These are phyloP conservation scores for Diglossa cyanea DNA, from an alignment of 2,797 vertebrate species.

Conservation along the genomic window DNA sequence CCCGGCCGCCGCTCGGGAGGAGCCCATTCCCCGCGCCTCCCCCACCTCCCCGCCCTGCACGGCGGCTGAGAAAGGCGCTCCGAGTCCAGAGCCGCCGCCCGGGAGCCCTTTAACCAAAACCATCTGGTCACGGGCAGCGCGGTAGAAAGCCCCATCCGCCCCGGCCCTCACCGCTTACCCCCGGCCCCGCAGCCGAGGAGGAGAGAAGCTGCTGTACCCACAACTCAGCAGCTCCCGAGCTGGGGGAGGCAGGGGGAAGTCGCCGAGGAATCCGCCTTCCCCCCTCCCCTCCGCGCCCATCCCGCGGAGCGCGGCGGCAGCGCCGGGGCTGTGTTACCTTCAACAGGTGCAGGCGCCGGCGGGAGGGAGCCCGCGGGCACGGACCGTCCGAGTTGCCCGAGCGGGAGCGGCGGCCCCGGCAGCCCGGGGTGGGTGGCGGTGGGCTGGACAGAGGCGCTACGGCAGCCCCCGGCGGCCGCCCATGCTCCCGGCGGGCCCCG, in stretches of 20 bases:
- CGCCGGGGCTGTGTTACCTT: slow-evolving; percentile 8
- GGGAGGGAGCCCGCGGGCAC: background rate
- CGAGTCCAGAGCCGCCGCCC: background rate
- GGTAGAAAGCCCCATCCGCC: background rate
- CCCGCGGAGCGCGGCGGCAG: background rate
- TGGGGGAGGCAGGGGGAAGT: background rate
- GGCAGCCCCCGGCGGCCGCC: slow-evolving; percentile 6
- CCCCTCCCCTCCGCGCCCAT: background rate
- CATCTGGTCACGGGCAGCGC: slow-evolving; percentile 11
- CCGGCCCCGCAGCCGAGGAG: background rate
- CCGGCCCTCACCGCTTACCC: background rate
- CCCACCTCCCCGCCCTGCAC: background rate
- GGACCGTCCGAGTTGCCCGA: background rate
- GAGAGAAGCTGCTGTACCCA: background rate
- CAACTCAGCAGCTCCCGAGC: background rate
- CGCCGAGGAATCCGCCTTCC: background rate
- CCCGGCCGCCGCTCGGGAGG: background rate
- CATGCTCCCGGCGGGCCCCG: slow-evolving; percentile 19
- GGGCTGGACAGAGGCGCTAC: background rate
- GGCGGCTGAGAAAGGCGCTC: background rate
- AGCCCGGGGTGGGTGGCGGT: background rate
- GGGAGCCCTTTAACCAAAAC: slow-evolving; percentile 33
- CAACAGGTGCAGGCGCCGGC: slow-evolving; percentile 59
- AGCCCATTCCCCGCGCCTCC: background rate
- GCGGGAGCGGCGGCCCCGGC: background rate